Conservation (phyloP, 2,888 invertebrate species). For the Sylvicola fuscatus region DNA sequence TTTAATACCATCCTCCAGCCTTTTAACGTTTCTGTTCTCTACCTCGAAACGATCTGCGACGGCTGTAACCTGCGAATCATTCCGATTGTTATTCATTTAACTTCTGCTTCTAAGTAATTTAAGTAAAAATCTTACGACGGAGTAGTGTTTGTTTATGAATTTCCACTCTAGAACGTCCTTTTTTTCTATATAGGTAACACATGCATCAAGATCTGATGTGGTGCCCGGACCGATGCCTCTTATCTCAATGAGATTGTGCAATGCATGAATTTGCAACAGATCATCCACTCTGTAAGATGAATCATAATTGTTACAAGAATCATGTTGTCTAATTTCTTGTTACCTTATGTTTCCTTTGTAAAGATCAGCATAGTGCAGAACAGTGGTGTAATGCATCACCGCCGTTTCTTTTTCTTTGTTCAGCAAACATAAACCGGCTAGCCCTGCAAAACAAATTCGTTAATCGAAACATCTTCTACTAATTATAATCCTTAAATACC, state of each 20-base stretch:
- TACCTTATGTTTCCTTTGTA: constrained; percentile 16
- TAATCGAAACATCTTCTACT: too few species aligned
- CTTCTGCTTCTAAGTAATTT: too few species aligned
- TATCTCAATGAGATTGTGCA: constrained; percentile 37
- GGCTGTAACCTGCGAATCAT: too few species aligned
- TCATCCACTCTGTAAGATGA: constrained; percentile 41
- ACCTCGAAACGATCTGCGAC: too few species aligned
- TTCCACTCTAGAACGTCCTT: constrained; percentile 30
- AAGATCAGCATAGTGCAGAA: constrained; percentile 28
- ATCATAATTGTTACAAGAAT: constrained; percentile 6
- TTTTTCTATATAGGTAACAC: constrained; percentile 10
- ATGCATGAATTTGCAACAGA: constrained; percentile 41
- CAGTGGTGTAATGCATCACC: constrained; percentile 36
- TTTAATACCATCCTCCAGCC: too few species aligned
- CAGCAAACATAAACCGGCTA: constrained; percentile 41
- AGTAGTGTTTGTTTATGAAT: constrained; percentile 26
- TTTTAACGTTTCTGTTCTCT: too few species aligned
- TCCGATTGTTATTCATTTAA: too few species aligned
- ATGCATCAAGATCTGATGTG: too few species aligned
- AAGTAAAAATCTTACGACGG: constrained; percentile 3
- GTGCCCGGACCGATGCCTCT: neutral
- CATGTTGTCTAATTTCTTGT: constrained; percentile 9
- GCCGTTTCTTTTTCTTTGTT: constrained; percentile 30
- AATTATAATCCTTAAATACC: too few species aligned
- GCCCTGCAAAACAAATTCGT: too few species aligned